Base-by-base conservation (phyloP, 2,797 vertebrate genomes). In the Phylloscopus collybita region DNA sequence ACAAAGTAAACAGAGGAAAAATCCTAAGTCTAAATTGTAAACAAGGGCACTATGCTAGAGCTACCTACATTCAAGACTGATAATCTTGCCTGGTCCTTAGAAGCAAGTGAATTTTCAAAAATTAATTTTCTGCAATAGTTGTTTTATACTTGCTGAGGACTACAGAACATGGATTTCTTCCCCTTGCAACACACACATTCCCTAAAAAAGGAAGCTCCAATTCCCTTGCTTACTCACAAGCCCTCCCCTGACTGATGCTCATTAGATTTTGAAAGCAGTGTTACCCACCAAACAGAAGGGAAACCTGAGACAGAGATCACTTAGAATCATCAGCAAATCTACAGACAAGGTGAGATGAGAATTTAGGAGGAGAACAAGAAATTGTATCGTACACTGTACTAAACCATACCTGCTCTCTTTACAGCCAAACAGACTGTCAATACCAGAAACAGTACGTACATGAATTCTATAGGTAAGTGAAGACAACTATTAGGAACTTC, bases 361-460 rank as follows among this genome's bases (percentile, higher is more conserved):
- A 85, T 70, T 66, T 42, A 50, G 45, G 14, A 64, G 27, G 5
- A 82, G 38, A 54, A 74, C 13, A 59, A 60, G 21, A 65, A 65
- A 59, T 16, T 4, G 1, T 8, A 23, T 30, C 1, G 0, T 57
- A 71, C 0, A 2, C 23, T 26, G 11, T 40, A 49, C 13, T 59
- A 84, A 74, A 50, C 16, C 32, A 69, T 14, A 47, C 1, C 27
- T 61, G 11, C 51, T 73, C 67, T 75, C 64, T 65, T 61, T 47
- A 71, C 16, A 75, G 49, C 4, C 67, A 47, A 23, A 72, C 50
- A 30, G 19, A 42, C 12, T 27, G 25, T 23, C 26, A 36, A 25
- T 51, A 80, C 27, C 60, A 89, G 47, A 22, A 92, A 54, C 21
- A 18, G 16, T 0, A 38, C 29, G 26, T 36, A 57, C 0, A 0